Evolutionary conservation across 2,797 vertebrate genomes (phyloP).

Genomic region (Amniataba percoides): DNA sequence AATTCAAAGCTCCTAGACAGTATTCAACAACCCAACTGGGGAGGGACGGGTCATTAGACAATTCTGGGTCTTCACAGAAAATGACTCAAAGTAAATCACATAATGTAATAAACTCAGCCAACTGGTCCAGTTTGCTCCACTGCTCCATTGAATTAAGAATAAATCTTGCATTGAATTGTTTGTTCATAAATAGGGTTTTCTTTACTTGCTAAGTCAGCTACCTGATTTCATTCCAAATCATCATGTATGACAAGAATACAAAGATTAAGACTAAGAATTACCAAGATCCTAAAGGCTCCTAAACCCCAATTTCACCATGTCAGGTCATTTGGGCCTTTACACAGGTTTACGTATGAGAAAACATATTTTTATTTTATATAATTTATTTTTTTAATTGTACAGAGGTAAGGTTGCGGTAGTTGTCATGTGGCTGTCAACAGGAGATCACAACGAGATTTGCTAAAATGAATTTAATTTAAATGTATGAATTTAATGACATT

Average conservation of each 20-base stretch:
- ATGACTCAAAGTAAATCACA: conserved; percentile 21
- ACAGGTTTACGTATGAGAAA: too few relatives aligned
- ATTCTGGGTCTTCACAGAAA: conserved; percentile 11
- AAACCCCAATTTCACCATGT: too few relatives aligned
- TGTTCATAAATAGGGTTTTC: not conserved
- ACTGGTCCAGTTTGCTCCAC: conserved; percentile 15
- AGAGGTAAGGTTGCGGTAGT: not conserved
- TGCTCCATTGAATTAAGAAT: too few relatives aligned
- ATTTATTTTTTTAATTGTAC: too few relatives aligned
- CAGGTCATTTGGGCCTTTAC: not conserved
- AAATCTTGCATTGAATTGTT: too few relatives aligned
- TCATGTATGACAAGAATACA: too few relatives aligned
- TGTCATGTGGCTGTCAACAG: not conserved
- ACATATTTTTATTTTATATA: too few relatives aligned
- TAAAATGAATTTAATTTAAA: not conserved
- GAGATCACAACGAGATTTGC: not conserved
- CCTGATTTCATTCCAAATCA: not conserved
- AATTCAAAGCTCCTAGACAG: conserved; percentile 23
- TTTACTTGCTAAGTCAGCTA: not conserved
- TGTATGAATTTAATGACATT: too few relatives aligned
- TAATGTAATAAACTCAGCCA: conserved; percentile 18
- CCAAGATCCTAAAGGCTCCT: too few relatives aligned
- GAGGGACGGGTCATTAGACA: not conserved
- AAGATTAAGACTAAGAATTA: too few relatives aligned
- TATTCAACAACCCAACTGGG: too few relatives aligned